Evolutionary conservation across 2,797 vertebrate species (phyloP), one percentile per base, ranked within the genome.

Genomic region (Danio albolineatus): DNA sequence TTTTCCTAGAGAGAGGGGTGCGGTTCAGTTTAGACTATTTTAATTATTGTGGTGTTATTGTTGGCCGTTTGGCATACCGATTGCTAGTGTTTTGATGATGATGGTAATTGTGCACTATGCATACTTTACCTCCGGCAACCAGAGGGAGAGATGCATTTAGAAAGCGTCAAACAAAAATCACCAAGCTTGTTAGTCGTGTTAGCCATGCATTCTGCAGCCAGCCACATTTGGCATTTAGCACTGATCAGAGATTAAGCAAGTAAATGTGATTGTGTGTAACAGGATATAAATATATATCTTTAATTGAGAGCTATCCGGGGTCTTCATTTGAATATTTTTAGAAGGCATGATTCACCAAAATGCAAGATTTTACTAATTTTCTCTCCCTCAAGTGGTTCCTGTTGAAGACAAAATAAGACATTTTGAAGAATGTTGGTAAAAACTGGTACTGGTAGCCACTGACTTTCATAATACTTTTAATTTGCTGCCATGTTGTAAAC

Each of bases 1-100:
- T 65, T 69, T 75, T 73, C 83, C 86, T 87, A 83, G 72, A 81
- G 81, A 85, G 54, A 84, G 85, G 81, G 80, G 78, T 60, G 54
- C 62, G 46, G 78, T 81, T 70, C 69, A 84, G 76, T 78, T 82
- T 54, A 85, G 73, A 78, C 62, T 69, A 67, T 54, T 73, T 49
- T 65, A 73, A 48, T 46, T 48, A 41, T 16, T 46, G 39, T 44
- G 28, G 28, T 28, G 53, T 39, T 64, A 75, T 19, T 43, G 76
- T 16, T 48, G 19, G 66, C 56, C 44, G 12, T 5, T 64, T 38
- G 48, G n/a, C n/a, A 48, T 39, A 54, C 6, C 5, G 59, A 21
- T 19, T 60, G 51, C 56, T 67, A 53, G 10, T 43, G 13, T 49
- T 69, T 78, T n/a, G 53, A 41, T 28, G 38, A 41, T 46, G 38